Evolutionary conservation across 2,113 vertebrate species (phyloP).

Genomic region (Cercopithecus mona): DNA sequence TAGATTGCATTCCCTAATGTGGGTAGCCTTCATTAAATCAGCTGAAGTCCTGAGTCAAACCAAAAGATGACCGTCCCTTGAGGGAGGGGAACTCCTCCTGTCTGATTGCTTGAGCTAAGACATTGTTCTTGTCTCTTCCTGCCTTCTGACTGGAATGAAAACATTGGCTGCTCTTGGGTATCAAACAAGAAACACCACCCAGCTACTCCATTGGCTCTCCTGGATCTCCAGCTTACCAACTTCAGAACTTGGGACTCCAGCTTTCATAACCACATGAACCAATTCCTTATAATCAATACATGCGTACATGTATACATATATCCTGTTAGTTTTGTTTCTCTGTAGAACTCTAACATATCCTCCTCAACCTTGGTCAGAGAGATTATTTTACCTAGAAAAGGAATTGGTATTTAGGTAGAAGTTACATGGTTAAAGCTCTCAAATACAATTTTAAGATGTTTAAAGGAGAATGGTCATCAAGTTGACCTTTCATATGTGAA

Average conservation of each 20-base stretch:
- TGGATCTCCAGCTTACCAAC: not conserved
- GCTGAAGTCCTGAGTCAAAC: not conserved
- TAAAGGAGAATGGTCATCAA: not conserved
- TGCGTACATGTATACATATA: not conserved
- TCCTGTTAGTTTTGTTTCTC: not conserved
- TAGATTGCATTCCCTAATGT: not conserved
- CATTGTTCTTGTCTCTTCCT: not conserved
- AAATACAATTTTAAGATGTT: not conserved
- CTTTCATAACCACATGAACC: not conserved
- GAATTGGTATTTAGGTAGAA: not conserved
- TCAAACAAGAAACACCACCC: not conserved
- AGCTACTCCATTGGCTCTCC: not conserved
- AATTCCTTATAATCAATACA: not conserved
- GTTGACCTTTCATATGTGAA: not conserved
- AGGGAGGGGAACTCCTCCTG: not conserved
- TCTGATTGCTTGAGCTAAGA: not conserved
- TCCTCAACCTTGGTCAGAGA: not conserved
- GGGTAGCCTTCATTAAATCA: not conserved
- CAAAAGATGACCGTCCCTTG: not conserved
- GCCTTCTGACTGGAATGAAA: not conserved
- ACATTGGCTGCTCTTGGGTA: not conserved
- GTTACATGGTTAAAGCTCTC: not conserved
- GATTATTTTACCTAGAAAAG: not conserved
- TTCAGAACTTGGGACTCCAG: not conserved
- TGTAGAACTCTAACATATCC: not conserved